These are phyloP conservation scores for Dendrolimus punctatus DNA, from an alignment of 1,140 invertebrate genomes.

Conservation along the genomic window DNA sequence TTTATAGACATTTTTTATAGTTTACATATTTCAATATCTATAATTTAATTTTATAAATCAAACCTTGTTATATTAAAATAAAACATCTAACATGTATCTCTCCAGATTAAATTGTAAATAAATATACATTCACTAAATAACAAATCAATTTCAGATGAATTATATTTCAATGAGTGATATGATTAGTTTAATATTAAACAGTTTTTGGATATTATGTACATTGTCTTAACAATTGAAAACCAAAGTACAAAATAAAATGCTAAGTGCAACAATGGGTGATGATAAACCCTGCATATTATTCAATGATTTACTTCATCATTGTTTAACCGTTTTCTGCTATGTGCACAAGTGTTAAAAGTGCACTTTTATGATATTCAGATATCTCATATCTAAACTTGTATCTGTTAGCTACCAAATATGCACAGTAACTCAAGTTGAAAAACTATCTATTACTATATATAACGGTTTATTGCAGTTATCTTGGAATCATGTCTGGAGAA, in stretches of 20 bases:
- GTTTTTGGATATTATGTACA: constrained; percentile 22
- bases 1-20: constrained; percentile 65
- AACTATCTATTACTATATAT: too few relatives aligned
- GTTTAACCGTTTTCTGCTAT: background rate
- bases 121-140: constrained; percentile 26
- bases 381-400: too few relatives aligned
- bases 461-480: too few relatives aligned
- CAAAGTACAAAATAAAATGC: constrained; percentile 15
- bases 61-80: constrained; percentile 42
- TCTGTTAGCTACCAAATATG: too few relatives aligned
- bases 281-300: constrained; percentile 28
- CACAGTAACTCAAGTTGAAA: too few relatives aligned
- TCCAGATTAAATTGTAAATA: constrained; percentile 14
- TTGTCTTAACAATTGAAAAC: constrained; percentile 22
- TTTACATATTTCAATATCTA: constrained; percentile 60
- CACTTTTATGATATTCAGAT: too few relatives aligned
- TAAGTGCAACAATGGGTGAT: constrained; percentile 25
- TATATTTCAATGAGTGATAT: constrained; percentile 59
- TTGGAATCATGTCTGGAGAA: too few relatives aligned
- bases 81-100: constrained; percentile 31
- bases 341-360: too few relatives aligned
- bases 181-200: constrained; percentile 45
- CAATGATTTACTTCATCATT: constrained; percentile 6
- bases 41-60: constrained; percentile 48
- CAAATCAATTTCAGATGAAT: constrained; percentile 32